Evolutionary conservation across 2,888 invertebrate species (phyloP), one percentile per base, ranked within the genome.

Genomic region (Eupithecia subfuscata): DNA sequence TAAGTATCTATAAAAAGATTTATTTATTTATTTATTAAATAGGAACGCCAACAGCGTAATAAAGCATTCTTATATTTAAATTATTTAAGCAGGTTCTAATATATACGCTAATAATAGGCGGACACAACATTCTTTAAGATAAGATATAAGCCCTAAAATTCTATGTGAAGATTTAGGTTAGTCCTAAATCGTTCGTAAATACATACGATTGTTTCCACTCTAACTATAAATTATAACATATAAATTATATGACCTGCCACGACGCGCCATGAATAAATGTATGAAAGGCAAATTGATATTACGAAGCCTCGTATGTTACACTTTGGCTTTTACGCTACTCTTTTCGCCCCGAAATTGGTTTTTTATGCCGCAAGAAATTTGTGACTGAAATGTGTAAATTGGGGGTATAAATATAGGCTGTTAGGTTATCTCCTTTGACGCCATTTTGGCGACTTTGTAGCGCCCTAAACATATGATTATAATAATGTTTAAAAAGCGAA

Each of bases 261-360:
- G 89, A 89, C 87, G 89, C 84, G 86, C 82, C 85, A 94, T 95
- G 95, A 94, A 95, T 95, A 92, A 84, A 93, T 94, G 91, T 88
- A 95, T 95, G 95, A 94, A 91, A 88, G 81, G 87, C 91, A 94
- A 95, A 94, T 95, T 95, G 94, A 95, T 94, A 95, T 92, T 93
- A 92, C 90, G 83, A 78, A 84, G 79, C 81, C 89, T 88, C 91
- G 86, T 91, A 89, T 84, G 89, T 91, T 91, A 92, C 84, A 88
- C 87, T 91, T 92, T 89, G 90, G 91, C 88, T 88, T 90, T 91
- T 88, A 84, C 85, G 86, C 86, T 85, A 85, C 81, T 79, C 82
- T 89, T 88, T 88, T 89, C 87, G 78, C 78, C 78, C 78, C 82
- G 82, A 92, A 93, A 93, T 94, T 93, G 92, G 86, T 84, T 91